These are phyloP conservation scores for Wasmannia auropunctata DNA, from an alignment of 1,140 invertebrate genomes.

Conservation along the genomic window DNA sequence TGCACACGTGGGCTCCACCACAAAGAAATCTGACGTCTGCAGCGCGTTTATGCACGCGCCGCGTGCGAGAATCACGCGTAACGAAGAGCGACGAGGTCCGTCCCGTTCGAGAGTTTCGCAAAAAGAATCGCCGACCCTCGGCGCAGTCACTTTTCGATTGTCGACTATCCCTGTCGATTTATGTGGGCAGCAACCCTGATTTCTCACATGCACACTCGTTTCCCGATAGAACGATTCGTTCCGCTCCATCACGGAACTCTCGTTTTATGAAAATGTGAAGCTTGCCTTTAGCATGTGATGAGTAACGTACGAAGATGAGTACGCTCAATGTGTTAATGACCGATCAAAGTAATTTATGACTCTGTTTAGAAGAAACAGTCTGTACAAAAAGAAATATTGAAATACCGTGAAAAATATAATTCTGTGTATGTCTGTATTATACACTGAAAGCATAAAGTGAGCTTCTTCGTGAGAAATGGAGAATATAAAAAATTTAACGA, in stretches of 20 bases:
- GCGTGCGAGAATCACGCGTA: neutral
- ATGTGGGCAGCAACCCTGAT: conserved; percentile 28
- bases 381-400: neutral
- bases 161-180: conserved; percentile 30
- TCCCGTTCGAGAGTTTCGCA: neutral
- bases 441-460: neutral
- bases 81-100: conserved; percentile 9
- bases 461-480: neutral
- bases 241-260: neutral
- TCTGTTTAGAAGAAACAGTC: neutral
- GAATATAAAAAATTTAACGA: neutral
- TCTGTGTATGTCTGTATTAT: neutral
- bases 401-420: neutral
- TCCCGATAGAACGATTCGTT: conserved; percentile 42
- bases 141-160: neutral
- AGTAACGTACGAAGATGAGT: neutral
- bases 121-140: conserved; percentile 24
- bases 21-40: conserved; percentile 66
- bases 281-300: neutral
- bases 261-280: conserved; percentile 21
- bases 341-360: neutral
- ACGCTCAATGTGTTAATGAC: neutral
- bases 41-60: conserved; percentile 20
- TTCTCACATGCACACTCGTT: conserved; percentile 20
- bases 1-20: conserved; percentile 70